Percentiles rank a stretch among this genome's conserved stretches.
These are phyloP conservation scores for Salvator merianae DNA, from an alignment of 2,113 vertebrate genomes.

Conservation along the genomic window DNA sequence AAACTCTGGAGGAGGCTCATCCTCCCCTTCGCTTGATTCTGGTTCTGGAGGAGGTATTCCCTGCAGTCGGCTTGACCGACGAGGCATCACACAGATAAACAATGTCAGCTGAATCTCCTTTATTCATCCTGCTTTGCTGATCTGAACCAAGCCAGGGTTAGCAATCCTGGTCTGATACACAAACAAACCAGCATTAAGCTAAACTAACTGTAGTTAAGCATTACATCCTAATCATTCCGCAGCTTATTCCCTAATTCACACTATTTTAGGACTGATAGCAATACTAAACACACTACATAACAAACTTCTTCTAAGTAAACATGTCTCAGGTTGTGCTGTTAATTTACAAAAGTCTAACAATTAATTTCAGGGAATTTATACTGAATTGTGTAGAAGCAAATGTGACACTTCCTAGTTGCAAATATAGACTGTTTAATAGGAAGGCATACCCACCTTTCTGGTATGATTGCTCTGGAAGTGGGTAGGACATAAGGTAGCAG, in stretches of 20 bases:
- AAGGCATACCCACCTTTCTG: not conserved
- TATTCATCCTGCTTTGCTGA: not conserved
- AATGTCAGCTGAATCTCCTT: too few species aligned
- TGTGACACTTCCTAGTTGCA: not conserved
- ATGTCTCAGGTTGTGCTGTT: not conserved
- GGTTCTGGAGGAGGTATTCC: too few species aligned
- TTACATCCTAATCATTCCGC: not conserved
- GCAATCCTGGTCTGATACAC: not conserved
- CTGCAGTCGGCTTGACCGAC: too few species aligned
- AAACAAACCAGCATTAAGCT: too few species aligned
- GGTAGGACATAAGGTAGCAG: not conserved
- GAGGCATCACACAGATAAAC: too few species aligned
- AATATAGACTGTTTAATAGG: slow-evolving; percentile 1
- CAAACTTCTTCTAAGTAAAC: not conserved
- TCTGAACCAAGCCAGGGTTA: not conserved
- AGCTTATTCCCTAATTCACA: not conserved
- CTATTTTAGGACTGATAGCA: not conserved
- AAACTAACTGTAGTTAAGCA: not conserved
- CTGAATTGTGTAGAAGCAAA: not conserved
- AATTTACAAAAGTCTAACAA: not conserved
- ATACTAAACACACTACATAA: not conserved
- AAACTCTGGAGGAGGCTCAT: too few species aligned
- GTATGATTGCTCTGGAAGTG: not conserved
- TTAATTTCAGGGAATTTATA: not conserved
- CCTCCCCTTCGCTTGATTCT: too few species aligned